Evolutionary conservation across 2,888 invertebrate species (phyloP).

Genomic region (Drosophila robusta): DNA sequence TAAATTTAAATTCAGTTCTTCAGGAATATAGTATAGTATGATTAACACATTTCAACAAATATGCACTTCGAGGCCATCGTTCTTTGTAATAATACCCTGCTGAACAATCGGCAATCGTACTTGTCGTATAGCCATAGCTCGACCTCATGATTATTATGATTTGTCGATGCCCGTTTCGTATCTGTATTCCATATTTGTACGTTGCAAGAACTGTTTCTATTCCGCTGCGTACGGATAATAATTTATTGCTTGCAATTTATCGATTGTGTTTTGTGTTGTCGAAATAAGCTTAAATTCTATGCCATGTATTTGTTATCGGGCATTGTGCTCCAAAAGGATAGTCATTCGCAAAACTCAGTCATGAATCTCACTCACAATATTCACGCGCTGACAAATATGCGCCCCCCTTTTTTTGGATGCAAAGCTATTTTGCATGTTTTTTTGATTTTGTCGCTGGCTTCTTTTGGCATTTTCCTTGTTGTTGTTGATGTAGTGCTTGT

Average conservation of each 20-base stretch:
- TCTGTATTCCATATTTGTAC: not conserved
- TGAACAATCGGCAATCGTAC: constrained; percentile 1
- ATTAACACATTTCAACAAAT: too few species aligned
- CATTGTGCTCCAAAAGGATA: not conserved
- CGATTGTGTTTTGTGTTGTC: constrained; percentile 32
- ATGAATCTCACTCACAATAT: constrained; percentile 34
- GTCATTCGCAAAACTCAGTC: constrained; percentile 6
- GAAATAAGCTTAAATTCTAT: constrained; percentile 53
- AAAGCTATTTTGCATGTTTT: constrained; percentile 68
- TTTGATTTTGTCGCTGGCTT: constrained; percentile 53
- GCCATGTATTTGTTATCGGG: constrained; percentile 50
- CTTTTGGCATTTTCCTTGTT: constrained; percentile 15
- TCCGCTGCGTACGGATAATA: constrained; percentile 47
- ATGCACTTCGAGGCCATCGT: constrained; percentile 21
- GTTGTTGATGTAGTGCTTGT: not conserved
- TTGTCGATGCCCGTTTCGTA: constrained; percentile 52
- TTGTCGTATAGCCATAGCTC: constrained; percentile 6
- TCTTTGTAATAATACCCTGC: constrained; percentile 1
- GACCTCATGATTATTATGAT: constrained; percentile 70
- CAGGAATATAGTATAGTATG: too few species aligned
- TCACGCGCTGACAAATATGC: constrained; percentile 34
- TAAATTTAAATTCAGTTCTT: too few species aligned
- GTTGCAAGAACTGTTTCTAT: constrained; percentile 22
- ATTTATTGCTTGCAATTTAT: constrained; percentile 61
- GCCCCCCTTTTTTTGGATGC: constrained; percentile 30